A percentile compares a stretch with the other conserved stretches of the same genome.
Evolutionary conservation across 2,113 vertebrate species (phyloP).

Genomic region (Pongo pygmaeus): DNA sequence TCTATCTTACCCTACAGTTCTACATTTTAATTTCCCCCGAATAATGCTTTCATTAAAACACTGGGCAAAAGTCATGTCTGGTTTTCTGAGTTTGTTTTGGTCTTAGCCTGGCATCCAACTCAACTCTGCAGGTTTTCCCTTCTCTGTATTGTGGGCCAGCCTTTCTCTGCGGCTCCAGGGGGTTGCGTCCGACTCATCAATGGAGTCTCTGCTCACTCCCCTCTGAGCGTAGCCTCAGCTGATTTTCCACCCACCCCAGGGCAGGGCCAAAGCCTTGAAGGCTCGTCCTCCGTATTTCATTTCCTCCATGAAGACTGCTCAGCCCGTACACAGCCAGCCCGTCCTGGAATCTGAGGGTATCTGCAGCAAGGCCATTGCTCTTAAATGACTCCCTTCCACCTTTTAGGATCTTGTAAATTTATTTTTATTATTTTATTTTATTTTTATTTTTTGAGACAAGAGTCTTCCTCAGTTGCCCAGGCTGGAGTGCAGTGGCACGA

Average conservation of each 20-base stretch:
- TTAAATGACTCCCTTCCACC: neutral
- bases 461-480: no score
- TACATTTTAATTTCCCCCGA: neutral
- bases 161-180: neutral
- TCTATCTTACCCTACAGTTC: neutral
- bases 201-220: accelerated
- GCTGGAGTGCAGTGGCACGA: no score
- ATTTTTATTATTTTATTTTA: no score
- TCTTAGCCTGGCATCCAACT: neutral
- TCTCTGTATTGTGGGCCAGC: neutral
- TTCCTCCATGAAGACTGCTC: neutral
- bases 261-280: no score
- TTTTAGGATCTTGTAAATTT: neutral
- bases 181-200: no score
- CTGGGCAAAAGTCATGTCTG: neutral
- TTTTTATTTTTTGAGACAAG: no score
- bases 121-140: neutral
- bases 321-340: neutral
- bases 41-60: neutral
- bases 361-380: no score
- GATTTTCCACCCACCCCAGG: accelerated
- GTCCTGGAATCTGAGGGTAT: neutral
- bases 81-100: neutral
- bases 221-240: accelerated
- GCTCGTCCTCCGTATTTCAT: no score